Conservation (phyloP, 2,888 invertebrate genomes). For the Actias luna region DNA sequence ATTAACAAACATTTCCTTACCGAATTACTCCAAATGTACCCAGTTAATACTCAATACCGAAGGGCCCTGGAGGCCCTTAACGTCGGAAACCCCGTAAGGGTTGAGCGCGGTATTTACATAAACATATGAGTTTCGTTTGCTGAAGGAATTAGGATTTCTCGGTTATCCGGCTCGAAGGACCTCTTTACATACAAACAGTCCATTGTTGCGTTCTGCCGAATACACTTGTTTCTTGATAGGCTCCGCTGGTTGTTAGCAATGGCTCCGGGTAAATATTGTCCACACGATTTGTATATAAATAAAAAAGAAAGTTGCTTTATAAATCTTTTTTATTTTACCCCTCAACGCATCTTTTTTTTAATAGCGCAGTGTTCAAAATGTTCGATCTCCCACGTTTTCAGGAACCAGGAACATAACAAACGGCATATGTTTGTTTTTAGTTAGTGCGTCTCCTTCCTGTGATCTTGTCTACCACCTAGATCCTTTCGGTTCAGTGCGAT, state of each 20-base stretch:
- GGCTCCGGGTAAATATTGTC: neutral
- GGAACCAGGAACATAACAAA: too few species aligned
- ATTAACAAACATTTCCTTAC: neutral
- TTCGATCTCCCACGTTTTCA: too few species aligned
- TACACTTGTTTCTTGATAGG: neutral
- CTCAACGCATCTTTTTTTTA: too few species aligned
- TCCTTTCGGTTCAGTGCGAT: too few species aligned
- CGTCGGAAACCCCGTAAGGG: conserved; percentile 15
- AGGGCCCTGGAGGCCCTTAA: conserved; percentile 11
- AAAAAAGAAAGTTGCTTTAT: too few species aligned
- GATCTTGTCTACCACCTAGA: too few species aligned
- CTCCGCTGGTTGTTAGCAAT: neutral
- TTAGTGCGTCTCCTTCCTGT: too few species aligned
- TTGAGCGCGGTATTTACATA: conserved; percentile 20
- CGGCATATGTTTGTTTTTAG: too few species aligned
- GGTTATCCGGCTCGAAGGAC: conserved; percentile 13
- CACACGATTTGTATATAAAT: neutral
- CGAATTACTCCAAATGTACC: neutral
- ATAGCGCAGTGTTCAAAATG: too few species aligned
- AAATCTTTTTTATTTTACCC: too few species aligned
- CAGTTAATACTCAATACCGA: neutral
- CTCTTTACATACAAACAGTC: conserved; percentile 17
- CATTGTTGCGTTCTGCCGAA: conserved; percentile 10
- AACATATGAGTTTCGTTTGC: conserved; percentile 18
- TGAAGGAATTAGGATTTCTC: conserved; percentile 19